Evolutionary conservation across 2,888 invertebrate genomes (phyloP).

Genomic region (Xylocampa areola): DNA sequence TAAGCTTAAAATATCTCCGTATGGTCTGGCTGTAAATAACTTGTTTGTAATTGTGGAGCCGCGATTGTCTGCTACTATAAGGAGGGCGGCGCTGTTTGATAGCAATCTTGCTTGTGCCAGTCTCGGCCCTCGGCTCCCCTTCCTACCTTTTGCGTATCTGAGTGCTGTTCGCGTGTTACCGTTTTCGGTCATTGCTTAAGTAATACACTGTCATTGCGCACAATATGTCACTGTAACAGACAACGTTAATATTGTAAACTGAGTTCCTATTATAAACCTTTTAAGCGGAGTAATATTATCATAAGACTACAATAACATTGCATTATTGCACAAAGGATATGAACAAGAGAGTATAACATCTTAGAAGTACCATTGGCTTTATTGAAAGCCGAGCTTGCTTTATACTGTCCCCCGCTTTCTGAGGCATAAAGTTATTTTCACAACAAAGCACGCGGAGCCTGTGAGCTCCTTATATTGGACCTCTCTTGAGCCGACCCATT

Average conservation of each 20-base stretch:
- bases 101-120: constrained; percentile 72
- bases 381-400: constrained; percentile 83
- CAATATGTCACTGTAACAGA: constrained; percentile 55
- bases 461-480: constrained; percentile 88
- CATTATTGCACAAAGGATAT: constrained; percentile 82
- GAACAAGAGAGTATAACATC: constrained; percentile 77
- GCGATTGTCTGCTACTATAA: constrained; percentile 73
- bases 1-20: constrained; percentile 76
- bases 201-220: constrained; percentile 52
- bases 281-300: constrained; percentile 53
- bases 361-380: constrained; percentile 83
- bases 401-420: constrained; percentile 81
- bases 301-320: constrained; percentile 72
- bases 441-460: constrained; percentile 85
- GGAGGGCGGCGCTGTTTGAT: constrained; percentile 71
- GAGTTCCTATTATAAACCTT: constrained; percentile 53
- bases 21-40: constrained; percentile 77
- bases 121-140: constrained; percentile 49
- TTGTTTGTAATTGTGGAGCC: constrained; percentile 77
- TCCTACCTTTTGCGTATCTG: constrained; percentile 67
- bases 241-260: constrained; percentile 51
- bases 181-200: constrained; percentile 61
- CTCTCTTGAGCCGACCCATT: constrained; percentile 87
- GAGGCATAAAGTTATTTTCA: constrained; percentile 88
- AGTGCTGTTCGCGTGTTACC: constrained; percentile 61